Percentiles rank a stretch among this genome's conserved stretches.
Conservation (phyloP, 2,888 invertebrate genomes). For the Eurytoma adleriae region DNA sequence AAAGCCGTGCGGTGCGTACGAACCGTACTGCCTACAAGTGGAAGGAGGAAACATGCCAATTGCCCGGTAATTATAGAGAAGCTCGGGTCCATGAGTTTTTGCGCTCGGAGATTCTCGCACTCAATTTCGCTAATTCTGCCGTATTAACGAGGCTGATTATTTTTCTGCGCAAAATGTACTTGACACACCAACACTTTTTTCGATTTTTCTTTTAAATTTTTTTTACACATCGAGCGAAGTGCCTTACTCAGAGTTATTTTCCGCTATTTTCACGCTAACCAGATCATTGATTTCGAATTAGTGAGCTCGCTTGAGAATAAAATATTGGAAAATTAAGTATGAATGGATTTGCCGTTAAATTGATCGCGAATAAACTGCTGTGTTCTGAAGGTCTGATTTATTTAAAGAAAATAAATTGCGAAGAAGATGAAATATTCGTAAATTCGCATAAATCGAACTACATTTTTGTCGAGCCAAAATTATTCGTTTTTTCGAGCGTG, state of each 20-base stretch:
- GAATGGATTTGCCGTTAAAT: neutral
- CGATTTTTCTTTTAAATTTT: no score
- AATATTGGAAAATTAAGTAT: neutral
- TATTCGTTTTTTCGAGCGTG: no score
- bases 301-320: neutral
- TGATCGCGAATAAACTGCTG: no score
- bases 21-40: neutral
- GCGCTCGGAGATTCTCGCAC: neutral
- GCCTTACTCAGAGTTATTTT: neutral
- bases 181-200: no score
- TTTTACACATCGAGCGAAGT: neutral
- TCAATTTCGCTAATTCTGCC: neutral
- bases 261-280: neutral
- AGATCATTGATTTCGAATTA: constrained; percentile 23
- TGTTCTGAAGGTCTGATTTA: no score
- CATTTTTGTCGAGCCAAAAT: no score
- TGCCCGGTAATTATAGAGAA: neutral
- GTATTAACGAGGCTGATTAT: neutral
- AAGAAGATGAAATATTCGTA: no score
- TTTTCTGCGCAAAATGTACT: neutral
- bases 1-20: neutral
- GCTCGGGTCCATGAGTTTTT: neutral
- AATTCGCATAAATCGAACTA: no score
- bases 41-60: neutral
- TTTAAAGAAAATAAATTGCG: no score